A percentile compares a stretch with the other conserved stretches of the same genome.
These are phyloP conservation scores for Troilus luridus DNA, from an alignment of 2,888 invertebrate species.

Conservation along the genomic window DNA sequence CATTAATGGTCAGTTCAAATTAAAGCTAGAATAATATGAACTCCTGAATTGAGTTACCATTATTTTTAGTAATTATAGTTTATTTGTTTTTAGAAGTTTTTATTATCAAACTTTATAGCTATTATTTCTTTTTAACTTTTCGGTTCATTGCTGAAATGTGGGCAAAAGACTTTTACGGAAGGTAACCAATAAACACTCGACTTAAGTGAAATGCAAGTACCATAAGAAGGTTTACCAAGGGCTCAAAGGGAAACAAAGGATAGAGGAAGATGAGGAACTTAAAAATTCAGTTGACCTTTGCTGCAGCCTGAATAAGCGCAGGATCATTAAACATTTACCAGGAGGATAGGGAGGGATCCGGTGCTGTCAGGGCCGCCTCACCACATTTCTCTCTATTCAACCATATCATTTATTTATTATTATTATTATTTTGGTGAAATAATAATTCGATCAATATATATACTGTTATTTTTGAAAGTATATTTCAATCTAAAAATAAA, in stretches of 20 bases:
- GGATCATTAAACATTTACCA: background rate
- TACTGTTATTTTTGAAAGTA: no score
- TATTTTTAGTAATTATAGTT: no score
- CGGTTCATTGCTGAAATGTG: background rate
- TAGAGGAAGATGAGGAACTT: background rate
- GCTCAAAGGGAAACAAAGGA: background rate
- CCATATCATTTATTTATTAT: background rate
- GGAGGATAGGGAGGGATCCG: background rate
- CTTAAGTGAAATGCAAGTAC: background rate
- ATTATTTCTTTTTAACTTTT: no score
- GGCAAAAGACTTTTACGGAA: background rate
- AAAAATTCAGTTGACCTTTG: slow-evolving; percentile 34
- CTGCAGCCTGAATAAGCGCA: background rate
- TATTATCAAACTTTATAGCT: no score
- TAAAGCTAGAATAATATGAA: no score
- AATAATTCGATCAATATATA: no score
- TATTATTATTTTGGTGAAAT: background rate
- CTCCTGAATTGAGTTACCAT: no score
- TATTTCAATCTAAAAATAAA: no score
- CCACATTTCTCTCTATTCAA: background rate
- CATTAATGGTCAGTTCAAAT: no score
- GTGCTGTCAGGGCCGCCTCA: background rate
- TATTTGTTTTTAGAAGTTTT: no score
- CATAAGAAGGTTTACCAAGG: background rate
- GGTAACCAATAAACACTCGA: background rate